phyloP scores from a whole-genome alignment of 2,797 vertebrate species.

The Carapus acus region DNA sequence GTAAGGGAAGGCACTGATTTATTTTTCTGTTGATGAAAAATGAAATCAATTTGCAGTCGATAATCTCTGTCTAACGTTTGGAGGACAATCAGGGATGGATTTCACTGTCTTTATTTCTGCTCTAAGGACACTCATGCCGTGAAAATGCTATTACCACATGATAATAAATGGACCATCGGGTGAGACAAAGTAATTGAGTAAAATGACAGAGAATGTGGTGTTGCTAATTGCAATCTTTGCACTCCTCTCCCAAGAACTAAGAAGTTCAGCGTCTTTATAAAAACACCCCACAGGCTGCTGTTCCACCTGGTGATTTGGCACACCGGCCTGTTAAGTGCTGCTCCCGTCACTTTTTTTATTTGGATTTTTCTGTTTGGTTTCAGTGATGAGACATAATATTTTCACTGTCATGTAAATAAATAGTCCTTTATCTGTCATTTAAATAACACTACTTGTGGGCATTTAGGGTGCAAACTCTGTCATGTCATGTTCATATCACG shows the following conservation, averaged over 20 bases:
- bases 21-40: constrained; percentile 7
- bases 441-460: too few relatives aligned
- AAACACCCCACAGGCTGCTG: constrained; percentile 57
- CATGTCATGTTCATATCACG: too few relatives aligned
- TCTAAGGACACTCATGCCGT: constrained; percentile 28
- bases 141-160: too few relatives aligned
- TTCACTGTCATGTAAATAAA: constrained; percentile 16
- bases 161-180: too few relatives aligned
- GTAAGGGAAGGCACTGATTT: constrained; percentile 1
- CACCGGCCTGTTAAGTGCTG: constrained; percentile 54
- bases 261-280: constrained; percentile 54
- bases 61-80: not conserved
- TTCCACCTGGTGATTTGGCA: constrained; percentile 65
- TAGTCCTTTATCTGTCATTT: too few relatives aligned
- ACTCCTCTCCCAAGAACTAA: constrained; percentile 66
- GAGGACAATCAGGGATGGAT: not conserved
- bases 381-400: constrained; percentile 35
- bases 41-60: not conserved
- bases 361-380: constrained; percentile 39
- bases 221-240: too few relatives aligned
- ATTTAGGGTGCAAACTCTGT: too few relatives aligned
- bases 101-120: not conserved
- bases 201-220: constrained; percentile 42
- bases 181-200: too few relatives aligned
- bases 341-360: constrained; percentile 45